Percentiles rank a stretch among this genome's conserved stretches.
Conservation (phyloP, 2,113 vertebrate genomes). For the Corvus hawaiiensis region DNA sequence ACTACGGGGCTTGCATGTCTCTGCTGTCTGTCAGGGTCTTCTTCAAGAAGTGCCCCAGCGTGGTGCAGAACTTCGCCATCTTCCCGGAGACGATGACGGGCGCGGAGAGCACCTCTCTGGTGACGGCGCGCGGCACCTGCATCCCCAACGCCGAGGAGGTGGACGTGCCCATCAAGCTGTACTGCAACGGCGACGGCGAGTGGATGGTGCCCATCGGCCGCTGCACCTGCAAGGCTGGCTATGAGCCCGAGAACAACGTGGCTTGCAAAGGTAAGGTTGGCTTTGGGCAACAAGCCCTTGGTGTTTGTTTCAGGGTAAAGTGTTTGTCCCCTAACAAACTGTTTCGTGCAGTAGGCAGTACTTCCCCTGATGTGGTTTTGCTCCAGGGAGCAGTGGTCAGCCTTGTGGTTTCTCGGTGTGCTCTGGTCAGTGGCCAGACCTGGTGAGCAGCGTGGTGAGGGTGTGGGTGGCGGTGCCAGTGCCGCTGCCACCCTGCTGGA, state of each 20-base stretch:
- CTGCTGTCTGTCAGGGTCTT: conserved; percentile 96
- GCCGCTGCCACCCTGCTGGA: neutral
- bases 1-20: conserved; percentile 98
- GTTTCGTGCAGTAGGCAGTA: neutral
- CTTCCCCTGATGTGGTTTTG: neutral
- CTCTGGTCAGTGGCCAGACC: neutral
- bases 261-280: conserved; percentile 86
- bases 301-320: too few relatives aligned
- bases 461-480: accelerated
- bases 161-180: conserved; percentile 96
- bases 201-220: conserved; percentile 99
- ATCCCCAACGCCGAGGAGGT: conserved; percentile 95
- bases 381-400: neutral
- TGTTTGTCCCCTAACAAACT: neutral
- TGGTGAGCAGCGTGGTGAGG: accelerated
- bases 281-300: neutral
- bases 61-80: conserved; percentile 96
- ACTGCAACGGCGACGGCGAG: conserved; percentile 96
- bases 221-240: conserved; percentile 96
- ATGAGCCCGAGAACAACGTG: conserved; percentile 91
- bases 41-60: conserved; percentile 96
- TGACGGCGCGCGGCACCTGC: conserved; percentile 92
- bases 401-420: accelerated
- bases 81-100: conserved; percentile 98
- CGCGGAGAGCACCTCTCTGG: conserved; percentile 95